Base-by-base conservation (phyloP, 1,140 invertebrate species). In the Lethrus apterus region DNA sequence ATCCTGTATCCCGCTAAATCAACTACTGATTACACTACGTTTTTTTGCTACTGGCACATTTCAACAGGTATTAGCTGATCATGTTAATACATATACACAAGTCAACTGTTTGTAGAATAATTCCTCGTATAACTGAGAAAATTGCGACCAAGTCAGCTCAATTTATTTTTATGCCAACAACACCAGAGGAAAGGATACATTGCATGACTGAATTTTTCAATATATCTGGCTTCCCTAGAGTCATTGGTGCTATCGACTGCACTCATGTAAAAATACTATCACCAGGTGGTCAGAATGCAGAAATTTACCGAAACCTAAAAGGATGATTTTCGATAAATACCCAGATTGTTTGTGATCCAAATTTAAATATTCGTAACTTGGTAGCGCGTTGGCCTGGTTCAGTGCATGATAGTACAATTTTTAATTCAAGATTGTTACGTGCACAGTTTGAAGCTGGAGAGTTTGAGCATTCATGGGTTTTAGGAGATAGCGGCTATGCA, bases 241-340 rank as follows among this genome's bases (percentile, higher is more conserved):
- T 64, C 14, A 60, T 65, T 23, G 64, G 62, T 23, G 58, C 58
- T 21, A 54, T 67, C 13, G 62, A 65, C 34, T 62, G 62, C 44
- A 60, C 54, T 4, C 60, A 64, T 48, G 32, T 63, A 2, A 51
- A 44, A 53, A 48, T 55, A 31, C 30, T 29, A 34, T 41, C 50
- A 13, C 50, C 50, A 26, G 43, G 42, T 14, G 46, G 34, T 17
- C 46, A 58, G n/a, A 15, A 56, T 44, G 60, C 58, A 34, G 66
- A 68, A 56, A 40, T 48, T n/a, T 70, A 56, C 48, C 34, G 61
- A 13, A 69, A 68, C 36, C 43, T 59, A 38, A 66, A 70, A 55
- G 49, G 48, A 2, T 67, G 52, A 41, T 67, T 65, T 50, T 65
- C 60, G 2, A 50, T 63, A 14, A 68, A 69, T 52, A 56, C 67